A percentile compares a stretch with the other conserved stretches of the same genome.
Conservation (phyloP, 1,140 invertebrate species). For the Lepidurus couesii region DNA sequence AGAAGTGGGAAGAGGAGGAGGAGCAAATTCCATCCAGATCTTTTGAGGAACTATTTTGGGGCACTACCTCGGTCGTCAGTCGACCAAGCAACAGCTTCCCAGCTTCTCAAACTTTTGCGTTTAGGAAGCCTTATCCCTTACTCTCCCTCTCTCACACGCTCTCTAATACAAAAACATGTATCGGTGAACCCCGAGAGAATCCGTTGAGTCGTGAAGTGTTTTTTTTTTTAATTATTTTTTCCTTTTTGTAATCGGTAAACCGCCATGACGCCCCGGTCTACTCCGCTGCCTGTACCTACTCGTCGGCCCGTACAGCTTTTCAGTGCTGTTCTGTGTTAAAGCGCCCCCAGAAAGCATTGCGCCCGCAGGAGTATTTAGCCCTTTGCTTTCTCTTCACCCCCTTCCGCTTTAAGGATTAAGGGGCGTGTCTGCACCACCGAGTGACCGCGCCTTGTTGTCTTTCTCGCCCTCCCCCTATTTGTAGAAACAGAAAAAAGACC, state of each 20-base stretch:
- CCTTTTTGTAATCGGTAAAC: neutral
- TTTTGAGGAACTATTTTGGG: slow-evolving; percentile 16
- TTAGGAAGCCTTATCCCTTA: neutral
- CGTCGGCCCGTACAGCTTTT: neutral
- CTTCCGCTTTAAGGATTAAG: too few relatives aligned
- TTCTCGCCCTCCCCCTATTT: too few relatives aligned
- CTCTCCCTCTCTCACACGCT: neutral
- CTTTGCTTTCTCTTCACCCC: too few relatives aligned
- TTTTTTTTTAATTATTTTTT: too few relatives aligned
- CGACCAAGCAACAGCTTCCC: slow-evolving; percentile 20
- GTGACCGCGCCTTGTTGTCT: too few relatives aligned
- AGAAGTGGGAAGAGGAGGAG: neutral
- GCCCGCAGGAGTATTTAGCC: too few relatives aligned
- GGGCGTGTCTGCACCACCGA: too few relatives aligned
- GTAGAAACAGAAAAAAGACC: too few relatives aligned
- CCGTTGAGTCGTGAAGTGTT: too few relatives aligned
- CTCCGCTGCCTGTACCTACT: neutral
- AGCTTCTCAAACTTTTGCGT: neutral
- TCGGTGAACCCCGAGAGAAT: neutral
- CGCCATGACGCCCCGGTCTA: neutral
- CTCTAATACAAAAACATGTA: neutral
- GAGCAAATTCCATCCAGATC: slow-evolving; percentile 9
- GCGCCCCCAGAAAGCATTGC: neutral
- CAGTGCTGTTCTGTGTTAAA: neutral
- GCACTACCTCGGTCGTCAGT: slow-evolving; percentile 20